Evolutionary conservation across 1,140 invertebrate genomes (phyloP), one percentile per base, ranked within the genome.

Genomic region (Macrostomum lignano): DNA sequence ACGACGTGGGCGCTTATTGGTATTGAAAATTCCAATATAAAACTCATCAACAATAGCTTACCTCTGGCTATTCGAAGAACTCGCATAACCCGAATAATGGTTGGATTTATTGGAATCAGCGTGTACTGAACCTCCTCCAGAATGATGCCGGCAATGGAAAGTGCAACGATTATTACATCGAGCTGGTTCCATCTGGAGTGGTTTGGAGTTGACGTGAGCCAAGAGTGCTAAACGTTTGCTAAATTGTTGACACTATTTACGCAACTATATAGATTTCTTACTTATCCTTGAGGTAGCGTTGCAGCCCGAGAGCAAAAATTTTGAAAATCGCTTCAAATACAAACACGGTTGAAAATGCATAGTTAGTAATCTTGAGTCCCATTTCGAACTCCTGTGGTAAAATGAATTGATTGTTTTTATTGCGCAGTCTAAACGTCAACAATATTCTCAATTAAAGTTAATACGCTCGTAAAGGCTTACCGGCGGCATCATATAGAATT

Each of bases 291-390:
- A 96, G 61, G 49, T 96, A 96, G 33, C 86, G 64, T 40, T 70
- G 66, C 38, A 81, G 62, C 31, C 88, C 88, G 23, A 96, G 60
- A 0, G 91, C 86, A 5, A 88, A 65, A 7, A 94, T 62, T 57
- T 98, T 96, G 74, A 94, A 82, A 9, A 69, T 65, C 9, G 79
- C 77, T 64, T 98, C 88, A 11, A 94, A 59, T 42, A 94, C 91
- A 52, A 98, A 98, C 19, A 96, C 86, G 11, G 78, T 76, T 7
- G 91, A 96, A 60, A 98, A 98, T 60, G 96, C 91, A 48, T 93
- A 96, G 56, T 98, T 98, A 60, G 94, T 91, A 46, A 94, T 86
- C 55, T 88, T 86, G 34, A 98, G 58, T 2, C 81, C 72, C 52
- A 91, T 91, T 42, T 74, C 70, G 37, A 94, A 62, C 36, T 75